Conservation (phyloP, 2,113 vertebrate genomes). For the Proterorhinus semilunaris region DNA sequence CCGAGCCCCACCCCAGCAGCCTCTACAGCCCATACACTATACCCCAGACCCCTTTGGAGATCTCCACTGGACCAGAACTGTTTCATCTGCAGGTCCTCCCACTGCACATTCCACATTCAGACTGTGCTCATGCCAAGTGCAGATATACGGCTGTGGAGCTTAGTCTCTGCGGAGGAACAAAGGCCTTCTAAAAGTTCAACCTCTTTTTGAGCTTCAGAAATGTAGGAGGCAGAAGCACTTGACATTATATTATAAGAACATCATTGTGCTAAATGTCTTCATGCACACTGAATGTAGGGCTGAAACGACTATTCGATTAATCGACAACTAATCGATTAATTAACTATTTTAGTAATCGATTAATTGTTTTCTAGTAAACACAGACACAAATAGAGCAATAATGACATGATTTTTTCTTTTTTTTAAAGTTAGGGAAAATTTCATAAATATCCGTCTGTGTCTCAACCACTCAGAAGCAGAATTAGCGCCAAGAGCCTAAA, state of each 20-base stretch:
- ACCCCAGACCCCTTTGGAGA: conserved; percentile 5
- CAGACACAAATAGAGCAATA: too few species aligned
- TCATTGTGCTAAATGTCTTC: not conserved
- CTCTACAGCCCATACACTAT: not conserved
- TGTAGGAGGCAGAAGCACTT: not conserved
- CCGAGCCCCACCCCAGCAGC: conserved; percentile 3
- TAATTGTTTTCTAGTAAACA: too few species aligned
- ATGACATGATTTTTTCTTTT: too few species aligned
- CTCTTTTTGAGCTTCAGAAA: not conserved
- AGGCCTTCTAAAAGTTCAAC: not conserved
- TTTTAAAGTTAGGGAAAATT: too few species aligned
- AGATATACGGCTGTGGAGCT: not conserved
- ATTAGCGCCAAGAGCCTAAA: too few species aligned
- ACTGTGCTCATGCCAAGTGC: not conserved
- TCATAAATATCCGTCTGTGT: too few species aligned
- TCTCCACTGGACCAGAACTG: conserved; percentile 17
- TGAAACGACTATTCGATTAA: not conserved
- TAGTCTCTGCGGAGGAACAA: conserved; percentile 1
- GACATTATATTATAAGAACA: not conserved
- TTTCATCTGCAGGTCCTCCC: conserved; percentile 23
- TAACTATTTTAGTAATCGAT: too few species aligned
- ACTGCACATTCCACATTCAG: conserved; percentile 27
- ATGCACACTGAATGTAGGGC: not conserved
- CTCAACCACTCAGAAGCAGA: too few species aligned
- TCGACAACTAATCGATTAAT: too few species aligned